Base-by-base conservation (phyloP, 2,888 invertebrate genomes). In the Aporophyla lueneburgensis region DNA sequence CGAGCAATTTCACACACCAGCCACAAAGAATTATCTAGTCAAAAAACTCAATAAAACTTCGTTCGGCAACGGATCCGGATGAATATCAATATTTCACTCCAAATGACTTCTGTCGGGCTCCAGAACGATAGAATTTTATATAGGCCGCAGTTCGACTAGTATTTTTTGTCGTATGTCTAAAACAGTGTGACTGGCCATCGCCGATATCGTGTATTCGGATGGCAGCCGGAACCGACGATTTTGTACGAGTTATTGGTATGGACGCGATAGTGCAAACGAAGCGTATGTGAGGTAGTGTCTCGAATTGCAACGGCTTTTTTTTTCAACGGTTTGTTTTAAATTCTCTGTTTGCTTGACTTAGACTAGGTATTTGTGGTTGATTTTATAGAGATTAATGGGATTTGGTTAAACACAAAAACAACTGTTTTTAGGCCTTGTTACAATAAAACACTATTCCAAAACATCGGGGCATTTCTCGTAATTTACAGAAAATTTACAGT, bases 41-140 rank as follows among this genome's bases (percentile, higher is more conserved):
- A 53, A 78, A 84, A 81, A 84, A 84, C 68, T 74, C 59, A 74
- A 84, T 84, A 80, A 71, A 80, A 84, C 53, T 66, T 66, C 24
- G 27, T 33, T 10, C 40, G 53, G 51, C 14, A 46, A 54, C 79
- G 46, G 33, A 59, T 83, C 84, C 27, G 56, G 21, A 61, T 65
- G 69, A 80, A 74, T 84, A 80, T 49, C 81, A 70, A 87, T 83
- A 84, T 84, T 84, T 81, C 81, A 80, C 66, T 62, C 66, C 6
- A 19, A 84, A 81, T 80, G 61, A 80, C 85, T 66, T 69, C 56
- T 74, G 69, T 80, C 69, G 10, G 65, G 27, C 19, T 71, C 21
- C 21, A 49, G 6, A 59, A 19, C 24, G 63, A 68, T 59, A 54
- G 33, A 53, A 80, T 84, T 56, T 53, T 70, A 59, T 63, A 63